Conservation (phyloP, 2,113 vertebrate species). For the Oryzias celebensis region DNA sequence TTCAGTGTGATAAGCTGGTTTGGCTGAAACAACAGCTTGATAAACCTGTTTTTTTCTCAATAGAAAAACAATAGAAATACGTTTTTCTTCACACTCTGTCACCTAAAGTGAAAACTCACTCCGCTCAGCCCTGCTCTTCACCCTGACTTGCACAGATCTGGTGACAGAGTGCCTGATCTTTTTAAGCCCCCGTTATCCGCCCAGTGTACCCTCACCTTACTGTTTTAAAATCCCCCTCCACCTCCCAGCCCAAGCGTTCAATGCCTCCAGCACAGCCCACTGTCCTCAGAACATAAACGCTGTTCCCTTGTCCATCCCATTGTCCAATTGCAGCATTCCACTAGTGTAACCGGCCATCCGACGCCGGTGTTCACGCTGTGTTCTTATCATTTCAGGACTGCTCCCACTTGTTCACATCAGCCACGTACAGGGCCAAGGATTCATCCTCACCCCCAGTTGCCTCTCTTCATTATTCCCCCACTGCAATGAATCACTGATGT, state of each 20-base stretch:
- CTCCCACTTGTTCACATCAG: slow-evolving; percentile 26
- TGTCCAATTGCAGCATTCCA: slow-evolving; percentile 10
- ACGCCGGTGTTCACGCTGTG: slow-evolving; percentile 27
- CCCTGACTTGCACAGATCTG: slow-evolving; percentile 11
- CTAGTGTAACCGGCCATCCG: slow-evolving; percentile 25
- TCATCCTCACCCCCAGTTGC: slow-evolving; percentile 9
- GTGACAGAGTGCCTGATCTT: slow-evolving; percentile 13
- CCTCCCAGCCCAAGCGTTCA: neutral
- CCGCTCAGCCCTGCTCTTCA: neutral
- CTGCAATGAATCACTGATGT: slow-evolving; percentile 5
- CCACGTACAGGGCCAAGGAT: slow-evolving; percentile 11
- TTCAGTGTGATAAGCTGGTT: too few species aligned
- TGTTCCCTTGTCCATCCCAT: slow-evolving; percentile 9
- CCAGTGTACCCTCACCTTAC: neutral
- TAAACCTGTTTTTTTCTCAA: too few species aligned
- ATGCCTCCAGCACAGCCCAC: neutral
- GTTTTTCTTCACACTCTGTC: neutral
- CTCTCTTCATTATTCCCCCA: slow-evolving; percentile 27
- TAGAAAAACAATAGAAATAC: neutral
- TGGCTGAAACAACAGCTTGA: too few species aligned
- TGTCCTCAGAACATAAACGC: neutral
- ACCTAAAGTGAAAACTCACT: too few species aligned
- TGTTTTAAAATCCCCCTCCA: neutral
- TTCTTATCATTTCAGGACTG: slow-evolving; percentile 50
- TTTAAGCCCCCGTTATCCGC: slow-evolving; percentile 7